These are phyloP conservation scores for Zaprionus taronus DNA, from an alignment of 1,140 invertebrate genomes.

Conservation along the genomic window DNA sequence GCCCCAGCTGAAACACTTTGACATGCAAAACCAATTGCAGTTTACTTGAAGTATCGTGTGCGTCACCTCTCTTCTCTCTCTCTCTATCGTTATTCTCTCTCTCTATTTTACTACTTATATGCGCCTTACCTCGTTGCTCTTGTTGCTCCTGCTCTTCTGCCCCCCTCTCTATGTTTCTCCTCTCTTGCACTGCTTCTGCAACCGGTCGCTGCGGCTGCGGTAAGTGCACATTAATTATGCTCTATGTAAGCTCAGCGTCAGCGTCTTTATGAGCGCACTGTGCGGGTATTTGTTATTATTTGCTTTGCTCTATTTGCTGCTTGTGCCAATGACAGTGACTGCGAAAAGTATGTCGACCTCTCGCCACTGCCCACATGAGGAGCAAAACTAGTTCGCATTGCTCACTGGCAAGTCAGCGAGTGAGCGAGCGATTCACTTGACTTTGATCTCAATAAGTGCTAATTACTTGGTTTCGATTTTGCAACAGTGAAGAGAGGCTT, in stretches of 20 bases:
- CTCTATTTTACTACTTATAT: constrained; percentile 4
- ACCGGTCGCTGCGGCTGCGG: neutral
- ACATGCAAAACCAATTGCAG: constrained; percentile 47
- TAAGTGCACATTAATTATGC: constrained; percentile 64
- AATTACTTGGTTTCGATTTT: constrained; percentile 69
- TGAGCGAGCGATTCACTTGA: constrained; percentile 47
- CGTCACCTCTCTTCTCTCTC: neutral
- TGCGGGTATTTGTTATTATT: constrained; percentile 34
- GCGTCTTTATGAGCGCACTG: constrained; percentile 31
- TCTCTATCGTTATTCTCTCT: neutral
- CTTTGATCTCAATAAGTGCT: constrained; percentile 75
- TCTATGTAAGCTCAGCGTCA: constrained; percentile 28
- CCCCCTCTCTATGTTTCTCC: no score
- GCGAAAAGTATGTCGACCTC: constrained; percentile 74
- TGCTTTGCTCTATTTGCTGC: constrained; percentile 69
- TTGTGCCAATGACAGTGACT: constrained; percentile 75
- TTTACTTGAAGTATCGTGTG: constrained; percentile 35
- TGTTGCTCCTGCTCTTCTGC: neutral
- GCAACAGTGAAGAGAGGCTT: constrained; percentile 13
- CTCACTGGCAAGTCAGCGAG: neutral
- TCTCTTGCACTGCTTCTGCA: neutral
- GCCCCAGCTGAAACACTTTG: constrained; percentile 30
- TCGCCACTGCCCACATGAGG: constrained; percentile 57
- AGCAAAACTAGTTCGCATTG: constrained; percentile 61
- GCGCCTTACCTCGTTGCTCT: neutral